Evolutionary conservation across 2,113 vertebrate species (phyloP).

Genomic region (Pampusana beccarii): DNA sequence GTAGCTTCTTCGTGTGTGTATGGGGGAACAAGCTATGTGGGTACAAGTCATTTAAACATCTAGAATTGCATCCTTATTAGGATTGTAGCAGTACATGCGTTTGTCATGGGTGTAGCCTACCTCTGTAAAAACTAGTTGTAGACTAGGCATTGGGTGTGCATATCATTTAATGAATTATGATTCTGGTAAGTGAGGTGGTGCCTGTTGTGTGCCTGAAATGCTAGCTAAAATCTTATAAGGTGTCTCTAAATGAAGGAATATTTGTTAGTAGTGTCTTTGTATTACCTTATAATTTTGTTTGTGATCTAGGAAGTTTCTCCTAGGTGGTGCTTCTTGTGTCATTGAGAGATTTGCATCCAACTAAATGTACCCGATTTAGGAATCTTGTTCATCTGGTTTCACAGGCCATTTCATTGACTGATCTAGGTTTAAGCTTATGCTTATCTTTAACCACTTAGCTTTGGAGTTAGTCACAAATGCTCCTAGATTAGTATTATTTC

Average conservation of each 20-base stretch:
- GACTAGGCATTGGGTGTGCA: accelerated
- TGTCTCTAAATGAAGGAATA: not conserved
- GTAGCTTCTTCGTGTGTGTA: not conserved
- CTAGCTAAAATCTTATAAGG: not conserved
- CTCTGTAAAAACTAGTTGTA: not conserved
- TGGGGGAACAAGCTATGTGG: not conserved
- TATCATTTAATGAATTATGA: not conserved
- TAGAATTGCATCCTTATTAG: not conserved
- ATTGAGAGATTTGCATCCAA: not conserved
- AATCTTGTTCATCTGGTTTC: not conserved
- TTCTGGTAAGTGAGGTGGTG: not conserved
- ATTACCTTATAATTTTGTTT: conserved; percentile 4
- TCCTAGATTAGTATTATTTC: not conserved
- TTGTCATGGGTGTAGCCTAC: not conserved
- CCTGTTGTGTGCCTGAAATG: not conserved
- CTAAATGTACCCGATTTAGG: not conserved
- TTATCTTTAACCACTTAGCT: conserved; percentile 16
- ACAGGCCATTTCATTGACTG: not conserved
- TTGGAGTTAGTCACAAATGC: not conserved
- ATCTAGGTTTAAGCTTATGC: not conserved
- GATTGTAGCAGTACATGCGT: not conserved
- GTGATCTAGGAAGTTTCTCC: conserved; percentile 23
- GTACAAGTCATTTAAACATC: not conserved
- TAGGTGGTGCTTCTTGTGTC: not conserved
- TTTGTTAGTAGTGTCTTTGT: not conserved